Base-by-base conservation (phyloP, 53 echinoderm and acorn worm genomes). In the Astropecten irregularis region DNA sequence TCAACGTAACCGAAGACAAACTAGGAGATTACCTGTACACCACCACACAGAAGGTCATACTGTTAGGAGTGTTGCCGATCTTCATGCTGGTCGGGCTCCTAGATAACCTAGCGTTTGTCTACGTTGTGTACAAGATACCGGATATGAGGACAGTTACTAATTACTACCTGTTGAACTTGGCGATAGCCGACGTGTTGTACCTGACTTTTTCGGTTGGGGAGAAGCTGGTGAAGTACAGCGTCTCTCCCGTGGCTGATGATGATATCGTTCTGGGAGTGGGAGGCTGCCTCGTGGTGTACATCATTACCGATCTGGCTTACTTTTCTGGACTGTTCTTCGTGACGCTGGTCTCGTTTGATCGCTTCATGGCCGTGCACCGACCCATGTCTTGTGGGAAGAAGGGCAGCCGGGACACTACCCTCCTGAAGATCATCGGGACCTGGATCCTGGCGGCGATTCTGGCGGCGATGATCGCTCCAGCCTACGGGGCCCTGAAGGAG, bases 91-190 rank as follows among this genome's bases (percentile, higher is more conserved):
- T 89, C 18, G 92, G 92, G 5, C 51, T 92, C 23, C 26, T 89
- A 36, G 83, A 70, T 69, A 92, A 92, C 48, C 66, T 83, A 8
- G 86, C 86, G 34, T 92, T 92, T 69, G 83, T 92, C 15, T 92
- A 92, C 77, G 92, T 92, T 9, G 89, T 89, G 13, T 54, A 83
- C 36, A 86, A 81, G 27, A 83, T 92, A 37, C 89, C 89, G 29
- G 82, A 83, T 9, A 92, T 92, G 92, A 68, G 82, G 33, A 92
- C 89, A 3, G 76, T 82, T 9, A 92, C 92, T 16, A 92, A 92
- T 31, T 32, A 63, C 8, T 89, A 86, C 56, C 79, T 92, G 14
- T 38, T 89, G 30, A 86, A 89, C 68, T 65, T 92, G 64, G 89
- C 92, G 37, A 62, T 92, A 3, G 58, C 92, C 1, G 92, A 92